These are phyloP conservation scores for Erythrocercus mccallii DNA, from an alignment of 2,113 vertebrate genomes.

Conservation along the genomic window DNA sequence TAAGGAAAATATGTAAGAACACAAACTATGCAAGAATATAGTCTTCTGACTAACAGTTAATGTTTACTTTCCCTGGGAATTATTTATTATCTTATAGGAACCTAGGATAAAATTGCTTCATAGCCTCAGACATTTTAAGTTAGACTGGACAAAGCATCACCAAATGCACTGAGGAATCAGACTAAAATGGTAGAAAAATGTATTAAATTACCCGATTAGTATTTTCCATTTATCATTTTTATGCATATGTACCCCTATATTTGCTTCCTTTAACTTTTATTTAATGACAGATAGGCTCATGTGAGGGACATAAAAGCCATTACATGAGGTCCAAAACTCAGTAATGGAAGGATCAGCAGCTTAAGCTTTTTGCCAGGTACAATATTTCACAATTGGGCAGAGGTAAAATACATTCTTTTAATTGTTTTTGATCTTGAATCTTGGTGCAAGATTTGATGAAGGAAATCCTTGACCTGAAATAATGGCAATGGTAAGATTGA, in stretches of 20 bases:
- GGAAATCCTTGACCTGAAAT: not conserved
- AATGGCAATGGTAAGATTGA: not conserved
- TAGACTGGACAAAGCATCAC: not conserved
- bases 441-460: not conserved
- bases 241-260: not conserved
- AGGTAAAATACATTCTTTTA: not conserved
- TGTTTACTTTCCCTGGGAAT: not conserved
- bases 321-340: not conserved
- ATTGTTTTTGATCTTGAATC: not conserved
- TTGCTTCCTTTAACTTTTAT: not conserved
- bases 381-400: not conserved
- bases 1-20: not conserved
- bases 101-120: not conserved
- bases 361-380: rapidly evolving
- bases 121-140: not conserved
- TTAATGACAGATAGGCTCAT: not conserved
- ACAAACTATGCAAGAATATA: not conserved
- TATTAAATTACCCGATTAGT: not conserved
- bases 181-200: not conserved
- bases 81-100: not conserved
- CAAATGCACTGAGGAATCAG: not conserved
- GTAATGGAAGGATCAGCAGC: not conserved
- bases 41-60: not conserved
- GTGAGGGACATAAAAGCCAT: not conserved
- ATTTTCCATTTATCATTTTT: not conserved